phyloP scores from a whole-genome alignment of 2,797 vertebrate species.

The Trematomus bernacchii region DNA sequence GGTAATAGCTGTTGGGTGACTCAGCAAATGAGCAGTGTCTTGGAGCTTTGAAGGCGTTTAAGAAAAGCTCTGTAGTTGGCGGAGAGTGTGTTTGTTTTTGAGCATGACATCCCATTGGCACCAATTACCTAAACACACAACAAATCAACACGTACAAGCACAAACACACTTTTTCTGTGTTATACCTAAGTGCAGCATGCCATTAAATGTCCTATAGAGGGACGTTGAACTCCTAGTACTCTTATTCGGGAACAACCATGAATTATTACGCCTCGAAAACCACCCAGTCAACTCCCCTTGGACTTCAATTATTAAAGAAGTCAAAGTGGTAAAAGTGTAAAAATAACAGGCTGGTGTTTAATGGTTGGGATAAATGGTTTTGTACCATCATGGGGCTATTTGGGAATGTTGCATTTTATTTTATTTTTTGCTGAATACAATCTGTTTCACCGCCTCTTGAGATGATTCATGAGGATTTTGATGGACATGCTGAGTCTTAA shows the following conservation, averaged over 20 bases:
- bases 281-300: slow-evolving; percentile 32
- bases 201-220: slow-evolving; percentile 41
- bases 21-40: slow-evolving; percentile 67
- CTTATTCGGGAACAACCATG: slow-evolving; percentile 70
- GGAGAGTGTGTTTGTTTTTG: slow-evolving; percentile 26
- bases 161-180: background rate
- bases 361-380: slow-evolving; percentile 25
- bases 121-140: slow-evolving; percentile 45
- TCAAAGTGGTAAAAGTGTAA: slow-evolving; percentile 61
- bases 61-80: slow-evolving; percentile 37
- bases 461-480: background rate
- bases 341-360: slow-evolving; percentile 59
- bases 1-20: slow-evolving; percentile 62
- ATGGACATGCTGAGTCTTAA: slow-evolving; percentile 5
- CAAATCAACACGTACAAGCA: slow-evolving; percentile 37
- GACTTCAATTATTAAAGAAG: slow-evolving; percentile 77
- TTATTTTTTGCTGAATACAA: background rate
- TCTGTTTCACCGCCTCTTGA: background rate
- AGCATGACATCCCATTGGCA: slow-evolving; percentile 52
- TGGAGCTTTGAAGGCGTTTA: slow-evolving; percentile 33
- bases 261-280: slow-evolving; percentile 74
- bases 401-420: slow-evolving; percentile 1
- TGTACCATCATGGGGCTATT: slow-evolving; percentile 28
- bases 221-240: slow-evolving; percentile 51
- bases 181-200: slow-evolving; percentile 5